A percentile compares a stretch with the other conserved stretches of the same genome.
These are phyloP conservation scores for Athene noctua DNA, from an alignment of 2,113 vertebrate genomes.

Conservation along the genomic window DNA sequence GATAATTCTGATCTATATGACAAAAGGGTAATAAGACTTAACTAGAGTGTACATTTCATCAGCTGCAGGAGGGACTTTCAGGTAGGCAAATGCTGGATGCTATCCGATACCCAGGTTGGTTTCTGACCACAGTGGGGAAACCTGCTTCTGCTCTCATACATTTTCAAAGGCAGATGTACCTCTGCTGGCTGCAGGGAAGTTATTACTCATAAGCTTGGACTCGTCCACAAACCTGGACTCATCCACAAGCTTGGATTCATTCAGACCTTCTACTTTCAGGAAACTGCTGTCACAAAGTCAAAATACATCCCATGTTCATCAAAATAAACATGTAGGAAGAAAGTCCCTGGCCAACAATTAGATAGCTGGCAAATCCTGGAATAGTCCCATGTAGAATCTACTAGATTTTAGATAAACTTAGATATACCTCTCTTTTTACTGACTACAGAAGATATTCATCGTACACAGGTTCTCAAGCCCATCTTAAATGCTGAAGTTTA, in stretches of 20 bases:
- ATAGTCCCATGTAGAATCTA: not conserved
- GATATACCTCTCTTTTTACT: not conserved
- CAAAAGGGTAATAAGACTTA: not conserved
- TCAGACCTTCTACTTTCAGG: not conserved
- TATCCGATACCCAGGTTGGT: not conserved
- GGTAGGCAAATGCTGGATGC: not conserved
- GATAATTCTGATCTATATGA: not conserved
- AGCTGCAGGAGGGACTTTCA: not conserved
- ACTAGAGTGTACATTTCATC: not conserved
- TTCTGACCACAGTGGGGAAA: not conserved
- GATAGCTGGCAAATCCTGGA: not conserved
- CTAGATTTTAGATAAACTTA: not conserved
- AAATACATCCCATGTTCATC: not conserved
- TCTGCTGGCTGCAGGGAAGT: not conserved
- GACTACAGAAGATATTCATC: not conserved
- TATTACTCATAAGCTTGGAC: not conserved
- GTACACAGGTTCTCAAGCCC: not conserved
- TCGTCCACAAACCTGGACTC: not conserved
- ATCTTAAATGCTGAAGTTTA: not conserved
- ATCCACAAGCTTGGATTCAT: not conserved
- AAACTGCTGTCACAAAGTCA: not conserved
- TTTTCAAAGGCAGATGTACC: not conserved
- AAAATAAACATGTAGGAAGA: not conserved
- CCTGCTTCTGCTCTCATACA: not conserved
- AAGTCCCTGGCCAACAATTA: not conserved